These are phyloP conservation scores for Drosophila eugracilis DNA, from an alignment of 1,140 invertebrate species.

Conservation along the genomic window DNA sequence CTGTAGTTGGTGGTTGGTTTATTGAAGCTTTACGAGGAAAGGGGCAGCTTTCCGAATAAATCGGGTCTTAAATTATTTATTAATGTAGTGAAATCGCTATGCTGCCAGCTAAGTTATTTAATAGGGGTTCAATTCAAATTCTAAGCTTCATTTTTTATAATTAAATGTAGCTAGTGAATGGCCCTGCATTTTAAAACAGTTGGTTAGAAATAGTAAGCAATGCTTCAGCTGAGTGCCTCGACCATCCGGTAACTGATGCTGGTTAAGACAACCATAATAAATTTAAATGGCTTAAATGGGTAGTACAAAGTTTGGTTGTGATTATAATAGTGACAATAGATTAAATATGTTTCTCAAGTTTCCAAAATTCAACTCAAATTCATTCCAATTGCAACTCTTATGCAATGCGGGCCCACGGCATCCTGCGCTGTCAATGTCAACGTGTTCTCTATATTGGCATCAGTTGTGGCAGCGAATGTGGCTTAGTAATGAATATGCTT, in stretches of 20 bases:
- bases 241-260: too few relatives aligned
- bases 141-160: too few relatives aligned
- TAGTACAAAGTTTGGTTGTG: not conserved
- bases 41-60: slow-evolving; percentile 1
- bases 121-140: slow-evolving; percentile 8
- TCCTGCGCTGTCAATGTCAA: slow-evolving; percentile 14
- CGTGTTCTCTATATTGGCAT: slow-evolving; percentile 34
- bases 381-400: not conserved
- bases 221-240: too few relatives aligned
- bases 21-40: not conserved
- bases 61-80: slow-evolving; percentile 61
- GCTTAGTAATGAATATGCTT: slow-evolving; percentile 65
- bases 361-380: not conserved
- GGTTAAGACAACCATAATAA: too few relatives aligned
- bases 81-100: slow-evolving; percentile 75
- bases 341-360: not conserved
- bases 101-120: slow-evolving; percentile 25
- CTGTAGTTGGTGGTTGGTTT: slow-evolving; percentile 16
- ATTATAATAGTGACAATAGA: too few relatives aligned
- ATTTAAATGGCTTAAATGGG: too few relatives aligned
- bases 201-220: too few relatives aligned
- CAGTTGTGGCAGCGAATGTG: slow-evolving; percentile 46
- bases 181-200: too few relatives aligned
- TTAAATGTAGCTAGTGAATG: too few relatives aligned
- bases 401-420: not conserved